Evolutionary conservation across 2,113 vertebrate species (phyloP).

Genomic region (Bubo scandiacus): DNA sequence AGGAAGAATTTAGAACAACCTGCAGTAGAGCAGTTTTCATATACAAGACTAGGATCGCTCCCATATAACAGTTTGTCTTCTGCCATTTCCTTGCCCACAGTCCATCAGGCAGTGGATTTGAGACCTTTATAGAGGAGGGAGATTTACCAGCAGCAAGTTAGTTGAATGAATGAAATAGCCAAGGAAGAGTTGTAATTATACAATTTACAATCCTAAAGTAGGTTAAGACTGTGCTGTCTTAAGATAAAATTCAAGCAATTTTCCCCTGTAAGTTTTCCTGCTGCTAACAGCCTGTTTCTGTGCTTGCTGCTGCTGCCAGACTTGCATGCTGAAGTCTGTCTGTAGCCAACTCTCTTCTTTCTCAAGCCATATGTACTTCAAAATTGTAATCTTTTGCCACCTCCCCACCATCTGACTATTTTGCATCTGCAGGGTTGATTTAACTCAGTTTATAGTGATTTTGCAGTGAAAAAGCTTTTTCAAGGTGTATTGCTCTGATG

Average conservation of each 20-base stretch:
- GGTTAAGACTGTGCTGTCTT: neutral
- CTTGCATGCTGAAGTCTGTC: neutral
- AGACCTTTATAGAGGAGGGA: neutral
- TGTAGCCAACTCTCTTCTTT: neutral
- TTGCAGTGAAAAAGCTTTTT: neutral
- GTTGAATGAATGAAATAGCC: neutral
- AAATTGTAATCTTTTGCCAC: neutral
- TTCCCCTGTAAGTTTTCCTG: neutral
- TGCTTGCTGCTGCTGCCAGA: neutral
- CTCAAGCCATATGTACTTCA: neutral
- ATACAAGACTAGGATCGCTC: neutral
- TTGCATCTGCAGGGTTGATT: neutral
- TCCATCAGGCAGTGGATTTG: neutral
- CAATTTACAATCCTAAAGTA: neutral
- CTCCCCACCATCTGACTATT: conserved; percentile 15
- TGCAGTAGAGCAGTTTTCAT: neutral
- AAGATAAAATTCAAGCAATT: neutral
- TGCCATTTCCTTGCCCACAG: neutral
- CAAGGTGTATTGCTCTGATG: neutral
- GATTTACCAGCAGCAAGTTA: neutral
- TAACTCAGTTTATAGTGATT: neutral
- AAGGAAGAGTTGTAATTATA: neutral
- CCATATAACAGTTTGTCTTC: neutral
- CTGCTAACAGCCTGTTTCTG: neutral
- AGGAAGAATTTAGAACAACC: neutral